Evolutionary conservation across 2,888 invertebrate genomes (phyloP), one percentile per base, ranked within the genome.

Genomic region (Adela reaumurella): DNA sequence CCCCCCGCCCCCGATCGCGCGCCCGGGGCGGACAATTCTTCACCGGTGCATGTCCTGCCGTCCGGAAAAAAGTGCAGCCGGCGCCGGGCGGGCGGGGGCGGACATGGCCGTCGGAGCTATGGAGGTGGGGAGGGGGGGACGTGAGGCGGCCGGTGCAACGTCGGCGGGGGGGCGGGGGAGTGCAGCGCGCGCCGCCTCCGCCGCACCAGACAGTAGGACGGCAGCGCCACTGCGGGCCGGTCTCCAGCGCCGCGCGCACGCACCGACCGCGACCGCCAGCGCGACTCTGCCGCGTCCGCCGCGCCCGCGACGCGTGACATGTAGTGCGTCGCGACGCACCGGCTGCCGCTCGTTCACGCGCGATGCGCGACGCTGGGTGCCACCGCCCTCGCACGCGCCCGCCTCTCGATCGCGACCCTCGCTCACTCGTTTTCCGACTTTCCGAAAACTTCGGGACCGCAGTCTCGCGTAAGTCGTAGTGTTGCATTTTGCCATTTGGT

Each of bases 1-100:
- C n/a, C n/a, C 72, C 74, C 76, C 77, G 77, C 74, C 78, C 79
- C 79, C 79, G 79, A 79, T 79, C 78, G 77, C 78, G 78, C 77
- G 70, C 76, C 77, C 77, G 77, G 76, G 76, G 77, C 77, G 79
- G 73, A 77, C 78, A 79, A 78, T 76, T 74, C 66, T 70, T 72
- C 74, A 35, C 48, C 52, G 52, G 43, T 53, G 53, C 53, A 53
- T 51, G 52, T 53, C 50, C 51, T 35, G 46, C 47, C 49, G 52
- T 19, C 24, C 44, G 45, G 43, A 51, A 47, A 53, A 51, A 51
- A 51, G 50, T 51, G 53, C 53, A 51, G 72, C 71, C 70, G 74
- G 46, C 44, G 47, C 14, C n/a, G 50, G 72, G 48, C 50, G 74
- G 76, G 76, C 74, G 74, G 74, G 68, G 72, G 71, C 71, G 74